Base-by-base conservation (phyloP, 2,797 vertebrate species). In the Hephaestus fuliginosus region DNA sequence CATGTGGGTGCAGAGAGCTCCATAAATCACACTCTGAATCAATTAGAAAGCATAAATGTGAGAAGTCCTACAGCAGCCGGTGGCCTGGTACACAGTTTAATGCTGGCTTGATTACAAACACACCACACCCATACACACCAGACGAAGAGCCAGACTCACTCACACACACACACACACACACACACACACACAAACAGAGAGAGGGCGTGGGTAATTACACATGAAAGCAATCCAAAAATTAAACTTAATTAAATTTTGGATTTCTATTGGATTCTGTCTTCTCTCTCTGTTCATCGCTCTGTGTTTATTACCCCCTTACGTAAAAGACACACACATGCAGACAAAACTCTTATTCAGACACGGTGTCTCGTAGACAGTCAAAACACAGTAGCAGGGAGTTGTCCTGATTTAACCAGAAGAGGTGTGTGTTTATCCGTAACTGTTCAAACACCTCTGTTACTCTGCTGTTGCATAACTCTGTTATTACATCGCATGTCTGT, bases 11-110 rank as follows among this genome's bases (percentile, higher is more conserved):
- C 66, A 60, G 33, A 67, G 70, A 60, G 83, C 62, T 28, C 36
- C 83, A 86, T 84, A 85, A 89, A 88, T 92, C 84, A 78, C 84
- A 78, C 80, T 80, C 36, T 70, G 62, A 88, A 90, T 88, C 82
- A 86, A 87, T 91, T 86, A 90, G 68, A 78, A 80, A 69, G 81
- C 66, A 86, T 79, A 84, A 83, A 88, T 88, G 84, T 70, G 84
- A 88, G 71, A 88, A 73, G 83, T 85, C 80, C 77, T 76, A 17
- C 62, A 64, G 74, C 70, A 60, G 70, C 30, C 28, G 0, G 57
- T 41, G 22, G 56, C 41, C 83, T 76, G 82, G 72, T 74, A 41
- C n/a, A 76, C 64, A 43, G 52, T 74, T 81, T 70, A 78, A 82
- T 53, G 33, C 61, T 41, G 74, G 70, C 56, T 73, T 70, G 49